Conservation (phyloP, 2,113 vertebrate genomes). For the Melanerpes aurifrons region DNA sequence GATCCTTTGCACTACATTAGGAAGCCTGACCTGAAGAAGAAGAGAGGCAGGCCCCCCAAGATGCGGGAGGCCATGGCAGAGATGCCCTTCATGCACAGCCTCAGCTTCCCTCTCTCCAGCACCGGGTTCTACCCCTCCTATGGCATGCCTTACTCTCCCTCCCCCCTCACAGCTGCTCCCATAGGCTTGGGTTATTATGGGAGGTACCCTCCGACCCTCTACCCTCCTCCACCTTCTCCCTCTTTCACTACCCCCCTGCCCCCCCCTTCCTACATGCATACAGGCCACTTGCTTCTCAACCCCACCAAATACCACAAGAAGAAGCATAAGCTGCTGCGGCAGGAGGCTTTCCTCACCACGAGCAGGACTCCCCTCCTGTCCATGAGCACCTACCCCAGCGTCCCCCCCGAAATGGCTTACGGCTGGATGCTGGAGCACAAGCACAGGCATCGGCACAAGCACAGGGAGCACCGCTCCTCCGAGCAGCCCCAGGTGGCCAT, state of each 20-base stretch:
- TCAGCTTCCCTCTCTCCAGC: conserved; percentile 89
- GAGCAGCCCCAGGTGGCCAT: conserved; percentile 77
- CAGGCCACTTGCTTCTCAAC: conserved; percentile 92
- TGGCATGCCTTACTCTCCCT: conserved; percentile 93
- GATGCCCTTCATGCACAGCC: conserved; percentile 94
- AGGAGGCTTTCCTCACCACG: conserved; percentile 87
- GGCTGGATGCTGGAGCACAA: conserved; percentile 95
- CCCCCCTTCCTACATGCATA: conserved; percentile 85
- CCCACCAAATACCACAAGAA: conserved; percentile 95
- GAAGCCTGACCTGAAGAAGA: conserved; percentile 88
- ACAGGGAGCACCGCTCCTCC: conserved; percentile 86
- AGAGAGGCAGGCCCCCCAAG: conserved; percentile 90
- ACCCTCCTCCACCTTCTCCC: conserved; percentile 89
- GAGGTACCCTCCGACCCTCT: conserved; percentile 87
- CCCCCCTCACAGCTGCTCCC: conserved; percentile 82
- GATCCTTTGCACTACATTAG: conserved; percentile 91
- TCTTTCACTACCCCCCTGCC: conserved; percentile 88
- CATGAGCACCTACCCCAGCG: conserved; percentile 84
- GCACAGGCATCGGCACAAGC: conserved; percentile 96
- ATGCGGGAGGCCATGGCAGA: conserved; percentile 94
- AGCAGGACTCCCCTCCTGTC: conserved; percentile 85
- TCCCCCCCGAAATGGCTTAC: conserved; percentile 85
- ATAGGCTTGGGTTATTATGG: conserved; percentile 93
- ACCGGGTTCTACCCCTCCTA: conserved; percentile 95
- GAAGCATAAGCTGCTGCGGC: conserved; percentile 89